A percentile compares a stretch with the other conserved stretches of the same genome.
phyloP scores from a whole-genome alignment of 2,888 invertebrate species.

The Sympetrum striolatum region DNA sequence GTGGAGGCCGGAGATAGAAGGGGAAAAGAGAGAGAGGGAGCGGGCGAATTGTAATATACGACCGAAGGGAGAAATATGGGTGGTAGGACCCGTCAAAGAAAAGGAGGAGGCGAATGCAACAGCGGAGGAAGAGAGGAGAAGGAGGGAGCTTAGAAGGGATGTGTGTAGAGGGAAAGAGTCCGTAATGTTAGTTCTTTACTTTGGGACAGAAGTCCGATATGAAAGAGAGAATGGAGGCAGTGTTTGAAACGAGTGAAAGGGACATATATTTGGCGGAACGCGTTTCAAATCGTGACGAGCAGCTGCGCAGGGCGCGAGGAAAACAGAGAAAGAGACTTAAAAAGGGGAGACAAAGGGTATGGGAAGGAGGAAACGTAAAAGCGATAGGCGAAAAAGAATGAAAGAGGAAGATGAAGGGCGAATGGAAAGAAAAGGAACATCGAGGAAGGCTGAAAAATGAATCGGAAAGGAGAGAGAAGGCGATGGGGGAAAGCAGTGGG shows the following conservation, averaged over 20 bases:
- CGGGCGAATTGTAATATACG: not conserved
- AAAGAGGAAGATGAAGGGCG: too few species aligned
- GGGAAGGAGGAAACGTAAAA: not conserved
- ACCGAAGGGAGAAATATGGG: not conserved
- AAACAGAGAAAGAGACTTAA: not conserved
- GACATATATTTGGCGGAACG: not conserved
- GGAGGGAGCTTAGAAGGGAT: not conserved
- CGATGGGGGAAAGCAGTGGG: too few species aligned
- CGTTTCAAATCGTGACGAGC: slow-evolving; percentile 19
- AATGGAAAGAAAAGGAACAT: too few species aligned
- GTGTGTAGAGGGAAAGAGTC: not conserved
- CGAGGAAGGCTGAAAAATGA: too few species aligned
- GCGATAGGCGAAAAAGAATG: too few species aligned
- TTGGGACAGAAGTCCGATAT: not conserved
- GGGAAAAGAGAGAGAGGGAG: not conserved
- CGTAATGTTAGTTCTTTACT: not conserved
- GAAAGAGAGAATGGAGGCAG: not conserved
- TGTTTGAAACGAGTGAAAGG: not conserved
- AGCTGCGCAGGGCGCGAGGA: not conserved
- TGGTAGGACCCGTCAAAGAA: not conserved
- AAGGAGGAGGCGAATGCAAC: not conserved
- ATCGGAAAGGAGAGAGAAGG: too few species aligned
- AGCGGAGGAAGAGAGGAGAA: not conserved
- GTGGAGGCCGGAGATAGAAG: not conserved
- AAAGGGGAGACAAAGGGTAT: not conserved